Conservation (phyloP, 2,888 invertebrate genomes). For the Lypha dubia region DNA sequence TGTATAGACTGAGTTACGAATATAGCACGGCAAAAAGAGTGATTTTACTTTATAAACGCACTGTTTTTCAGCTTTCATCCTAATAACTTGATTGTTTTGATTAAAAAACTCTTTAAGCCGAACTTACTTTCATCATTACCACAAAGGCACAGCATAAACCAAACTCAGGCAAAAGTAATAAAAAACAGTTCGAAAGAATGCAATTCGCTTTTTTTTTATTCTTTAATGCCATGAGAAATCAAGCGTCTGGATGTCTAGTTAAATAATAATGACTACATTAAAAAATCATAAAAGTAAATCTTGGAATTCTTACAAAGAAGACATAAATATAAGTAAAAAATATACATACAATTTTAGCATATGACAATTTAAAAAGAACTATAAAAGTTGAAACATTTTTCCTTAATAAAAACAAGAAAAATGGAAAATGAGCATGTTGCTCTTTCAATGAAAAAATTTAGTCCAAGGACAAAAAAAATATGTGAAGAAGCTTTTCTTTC, state of each 20-base stretch:
- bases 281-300: slow-evolving; percentile 59
- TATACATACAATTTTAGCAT: slow-evolving; percentile 32
- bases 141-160: neutral
- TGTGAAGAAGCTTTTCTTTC: slow-evolving; percentile 57
- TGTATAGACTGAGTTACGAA: too few species aligned
- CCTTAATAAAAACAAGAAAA: neutral
- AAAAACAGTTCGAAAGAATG: slow-evolving; percentile 49
- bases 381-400: slow-evolving; percentile 23
- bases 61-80: too few species aligned
- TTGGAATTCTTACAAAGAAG: slow-evolving; percentile 55
- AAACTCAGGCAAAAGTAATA: slow-evolving; percentile 36
- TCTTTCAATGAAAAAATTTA: slow-evolving; percentile 31
- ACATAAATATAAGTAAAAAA: slow-evolving; percentile 37
- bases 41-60: too few species aligned
- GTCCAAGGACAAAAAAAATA: slow-evolving; percentile 54
- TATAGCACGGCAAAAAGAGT: too few species aligned
- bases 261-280: slow-evolving; percentile 62
- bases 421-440: neutral
- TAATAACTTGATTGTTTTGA: too few species aligned
- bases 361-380: slow-evolving; percentile 49
- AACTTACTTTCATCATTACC: neutral
- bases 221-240: slow-evolving; percentile 32
- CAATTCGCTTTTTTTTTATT: slow-evolving; percentile 33
- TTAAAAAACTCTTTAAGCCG: neutral
- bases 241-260: slow-evolving; percentile 68